phyloP scores from a whole-genome alignment of 2,797 vertebrate genomes.

The Pelodytes ibericus region DNA sequence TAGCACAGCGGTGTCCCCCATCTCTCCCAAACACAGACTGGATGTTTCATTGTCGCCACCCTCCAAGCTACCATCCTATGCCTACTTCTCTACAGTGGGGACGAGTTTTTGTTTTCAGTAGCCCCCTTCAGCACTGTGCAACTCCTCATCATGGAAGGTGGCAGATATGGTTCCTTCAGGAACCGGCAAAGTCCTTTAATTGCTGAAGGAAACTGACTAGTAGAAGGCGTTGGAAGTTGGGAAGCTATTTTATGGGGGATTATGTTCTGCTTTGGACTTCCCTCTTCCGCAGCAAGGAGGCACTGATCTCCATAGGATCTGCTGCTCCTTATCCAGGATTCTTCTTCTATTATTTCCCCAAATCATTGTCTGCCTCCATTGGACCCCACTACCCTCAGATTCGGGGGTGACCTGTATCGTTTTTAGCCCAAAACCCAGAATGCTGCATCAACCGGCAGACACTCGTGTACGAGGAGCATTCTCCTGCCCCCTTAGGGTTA shows the following conservation, averaged over 20 bases:
- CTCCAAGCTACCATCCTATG: constrained; percentile 19
- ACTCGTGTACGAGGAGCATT: neutral
- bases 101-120: constrained; percentile 22
- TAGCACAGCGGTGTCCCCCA: constrained; percentile 71
- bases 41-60: neutral
- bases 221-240: neutral
- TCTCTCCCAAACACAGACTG: neutral
- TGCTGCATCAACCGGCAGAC: neutral
- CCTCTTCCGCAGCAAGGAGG: neutral
- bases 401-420: neutral
- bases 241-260: neutral
- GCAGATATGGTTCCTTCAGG: neutral
- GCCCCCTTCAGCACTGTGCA: constrained; percentile 15
- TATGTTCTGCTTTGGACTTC: neutral
- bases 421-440: neutral
- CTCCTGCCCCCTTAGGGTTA: constrained; percentile 24
- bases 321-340: neutral
- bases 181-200: neutral
- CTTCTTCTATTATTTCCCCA: neutral
- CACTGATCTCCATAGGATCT: neutral
- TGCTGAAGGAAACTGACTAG: neutral
- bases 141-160: neutral
- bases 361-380: neutral
- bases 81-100: constrained; percentile 1
- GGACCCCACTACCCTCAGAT: neutral